A percentile compares a stretch with the other conserved stretches of the same genome.
These are phyloP conservation scores for Sapajus apella DNA, from an alignment of 2,113 vertebrate genomes.

Conservation along the genomic window DNA sequence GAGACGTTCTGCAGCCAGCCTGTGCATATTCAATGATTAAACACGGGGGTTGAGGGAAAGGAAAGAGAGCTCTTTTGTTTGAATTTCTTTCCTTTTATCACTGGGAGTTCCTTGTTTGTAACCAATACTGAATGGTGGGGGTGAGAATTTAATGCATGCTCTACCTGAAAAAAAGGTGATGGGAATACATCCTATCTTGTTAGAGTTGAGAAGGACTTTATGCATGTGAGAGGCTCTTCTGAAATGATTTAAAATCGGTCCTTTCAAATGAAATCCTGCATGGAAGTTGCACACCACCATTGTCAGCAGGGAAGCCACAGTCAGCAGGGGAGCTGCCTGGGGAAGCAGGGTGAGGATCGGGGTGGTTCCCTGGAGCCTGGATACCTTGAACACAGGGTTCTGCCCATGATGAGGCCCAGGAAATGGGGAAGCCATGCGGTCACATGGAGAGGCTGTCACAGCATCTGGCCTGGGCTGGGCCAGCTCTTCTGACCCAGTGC, in stretches of 20 bases:
- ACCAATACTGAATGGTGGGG: not conserved
- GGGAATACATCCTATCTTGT: fast-evolving
- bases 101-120: not conserved
- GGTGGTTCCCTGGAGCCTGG: not conserved
- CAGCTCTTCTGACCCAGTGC: fast-evolving
- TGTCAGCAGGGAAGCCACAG: no score
- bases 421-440: not conserved
- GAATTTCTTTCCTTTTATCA: not conserved
- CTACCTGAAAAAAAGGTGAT: fast-evolving
- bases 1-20: no score
- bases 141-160: not conserved
- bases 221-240: not conserved
- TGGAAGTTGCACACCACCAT: fast-evolving
- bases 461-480: fast-evolving
- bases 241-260: not conserved
- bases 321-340: fast-evolving
- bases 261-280: not conserved
- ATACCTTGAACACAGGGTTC: no score
- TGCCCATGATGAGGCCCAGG: fast-evolving
- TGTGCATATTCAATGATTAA: fast-evolving
- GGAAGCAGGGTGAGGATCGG: fast-evolving
- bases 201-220: not conserved
- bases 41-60: fast-evolving
- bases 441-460: fast-evolving
- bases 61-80: no score